Evolutionary conservation across 2,888 invertebrate genomes (phyloP), one percentile per base, ranked within the genome.

Genomic region (Erebia palarica): DNA sequence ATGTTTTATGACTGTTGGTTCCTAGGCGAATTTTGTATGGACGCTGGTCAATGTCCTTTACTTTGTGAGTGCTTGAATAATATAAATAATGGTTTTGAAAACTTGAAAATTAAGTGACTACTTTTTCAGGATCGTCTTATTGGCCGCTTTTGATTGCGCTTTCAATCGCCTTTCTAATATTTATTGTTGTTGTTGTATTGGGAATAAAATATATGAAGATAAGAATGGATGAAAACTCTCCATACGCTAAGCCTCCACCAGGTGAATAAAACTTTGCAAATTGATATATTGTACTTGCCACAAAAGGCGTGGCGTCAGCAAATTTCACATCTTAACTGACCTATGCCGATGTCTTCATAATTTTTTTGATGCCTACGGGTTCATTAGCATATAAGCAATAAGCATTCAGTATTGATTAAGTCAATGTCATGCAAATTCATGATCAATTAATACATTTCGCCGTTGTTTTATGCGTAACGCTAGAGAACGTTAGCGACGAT

Each of bases 171-270:
- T 90, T 91, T 77, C 77, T 92, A 27, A 90, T 93, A 83, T 91
- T 93, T 76, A 80, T 92, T 70, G 86, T 92, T 73, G 84, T 92
- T 77, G 85, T 90, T 72, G 75, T 92, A 77, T 81, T 93, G 81
- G 90, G 91, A 63, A 85, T 92, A 49, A 93, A 93, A 76, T 93
- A 92, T 76, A 87, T 93, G 82, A 93, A 93, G 78, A 82, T 92
- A 67, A 92, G 88, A 77, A 84, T 92, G 79, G 80, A 84, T 55
- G 92, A 92, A 74, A 85, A 83, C 75, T 91, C 92, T 13, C 90
- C 91, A 0, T 92, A 92, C 65, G 90, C 83, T 0, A 93, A 93
- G 78, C 92, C 92, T 21, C 85, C 91, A 60, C 84, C 92, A 82
- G 91, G 93, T 92, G 84, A 82, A 65, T 59, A 42, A 27, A 58